Evolutionary conservation across 2,888 invertebrate species (phyloP).

Genomic region (Drosophila phalerata): DNA sequence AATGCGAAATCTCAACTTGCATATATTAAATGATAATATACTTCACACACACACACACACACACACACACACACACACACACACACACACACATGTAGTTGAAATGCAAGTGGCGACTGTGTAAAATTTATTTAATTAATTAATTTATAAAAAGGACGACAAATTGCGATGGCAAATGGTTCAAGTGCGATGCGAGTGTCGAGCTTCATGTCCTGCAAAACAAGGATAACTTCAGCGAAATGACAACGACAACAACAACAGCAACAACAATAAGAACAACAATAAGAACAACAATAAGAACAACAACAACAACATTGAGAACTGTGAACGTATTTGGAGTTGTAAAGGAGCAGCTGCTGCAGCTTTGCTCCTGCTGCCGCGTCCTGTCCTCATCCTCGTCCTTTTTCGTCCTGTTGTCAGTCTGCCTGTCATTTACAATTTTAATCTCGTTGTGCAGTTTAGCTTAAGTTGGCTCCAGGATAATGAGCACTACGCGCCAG

Average conservation of each 20-base stretch:
- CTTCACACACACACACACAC: slow-evolving; percentile 19
- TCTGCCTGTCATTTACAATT: slow-evolving; percentile 77
- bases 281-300: neutral
- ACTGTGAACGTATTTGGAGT: slow-evolving; percentile 36
- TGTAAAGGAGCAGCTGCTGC: slow-evolving; percentile 51
- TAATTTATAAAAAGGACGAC: slow-evolving; percentile 74
- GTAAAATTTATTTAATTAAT: slow-evolving; percentile 76
- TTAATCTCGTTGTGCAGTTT: slow-evolving; percentile 79
- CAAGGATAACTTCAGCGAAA: slow-evolving; percentile 16
- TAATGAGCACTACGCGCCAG: slow-evolving; percentile 64
- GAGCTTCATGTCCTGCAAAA: slow-evolving; percentile 35
- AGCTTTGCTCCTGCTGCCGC: slow-evolving; percentile 2
- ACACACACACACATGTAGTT: slow-evolving; percentile 15
- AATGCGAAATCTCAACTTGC: slow-evolving; percentile 15
- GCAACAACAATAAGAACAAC: slow-evolving; percentile 3
- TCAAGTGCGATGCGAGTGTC: slow-evolving; percentile 22
- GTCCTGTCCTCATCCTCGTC: slow-evolving; percentile 7
- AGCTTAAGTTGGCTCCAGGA: slow-evolving; percentile 71
- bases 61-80: slow-evolving; percentile 14
- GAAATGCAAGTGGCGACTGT: slow-evolving; percentile 56
- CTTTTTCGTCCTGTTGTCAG: slow-evolving; percentile 55
- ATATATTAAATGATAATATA: slow-evolving; percentile 54
- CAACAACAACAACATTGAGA: slow-evolving; percentile 5
- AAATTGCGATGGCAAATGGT: slow-evolving; percentile 57
- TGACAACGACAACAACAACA: neutral